Evolutionary conservation across 2,888 invertebrate genomes (phyloP).

Genomic region (Drosophila quasianomalipes): DNA sequence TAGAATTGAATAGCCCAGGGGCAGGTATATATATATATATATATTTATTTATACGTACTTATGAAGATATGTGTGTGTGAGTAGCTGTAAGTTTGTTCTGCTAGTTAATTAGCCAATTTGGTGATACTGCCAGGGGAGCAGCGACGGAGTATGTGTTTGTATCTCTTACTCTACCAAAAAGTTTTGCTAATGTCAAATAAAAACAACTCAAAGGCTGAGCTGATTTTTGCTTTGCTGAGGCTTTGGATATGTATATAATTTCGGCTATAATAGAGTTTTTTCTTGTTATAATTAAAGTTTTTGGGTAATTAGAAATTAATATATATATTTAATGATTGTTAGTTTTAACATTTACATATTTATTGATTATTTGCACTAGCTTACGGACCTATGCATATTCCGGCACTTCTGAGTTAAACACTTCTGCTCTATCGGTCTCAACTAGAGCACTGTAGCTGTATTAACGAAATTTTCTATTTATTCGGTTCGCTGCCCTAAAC

Average conservation of each 20-base stretch:
- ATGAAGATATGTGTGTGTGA: conserved; percentile 6
- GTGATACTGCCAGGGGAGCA: conserved; percentile 39
- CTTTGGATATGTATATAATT: neutral
- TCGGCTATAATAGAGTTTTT: conserved; percentile 20
- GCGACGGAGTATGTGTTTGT: conserved; percentile 5
- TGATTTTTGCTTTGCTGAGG: conserved; percentile 37
- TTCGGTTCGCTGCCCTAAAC: conserved; percentile 29
- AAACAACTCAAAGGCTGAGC: conserved; percentile 45
- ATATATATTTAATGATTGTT: neutral
- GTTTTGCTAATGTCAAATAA: conserved; percentile 64
- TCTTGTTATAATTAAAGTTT: conserved; percentile 12
- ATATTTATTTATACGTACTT: neutral
- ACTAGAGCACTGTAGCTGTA: conserved; percentile 4
- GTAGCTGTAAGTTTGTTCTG: conserved; percentile 29
- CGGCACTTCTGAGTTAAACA: neutral
- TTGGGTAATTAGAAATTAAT: neutral
- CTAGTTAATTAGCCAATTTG: conserved; percentile 74
- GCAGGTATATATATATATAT: conserved; percentile 14
- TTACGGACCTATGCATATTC: too few relatives aligned
- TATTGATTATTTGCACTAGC: neutral
- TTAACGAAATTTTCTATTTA: conserved; percentile 51
- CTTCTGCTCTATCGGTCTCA: neutral
- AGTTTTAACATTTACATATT: neutral
- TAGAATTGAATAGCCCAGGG: conserved; percentile 49
- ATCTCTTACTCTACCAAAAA: conserved; percentile 27